A percentile compares a stretch with the other conserved stretches of the same genome.
Evolutionary conservation across 2,113 vertebrate genomes (phyloP).

Genomic region (Xerus inauris): DNA sequence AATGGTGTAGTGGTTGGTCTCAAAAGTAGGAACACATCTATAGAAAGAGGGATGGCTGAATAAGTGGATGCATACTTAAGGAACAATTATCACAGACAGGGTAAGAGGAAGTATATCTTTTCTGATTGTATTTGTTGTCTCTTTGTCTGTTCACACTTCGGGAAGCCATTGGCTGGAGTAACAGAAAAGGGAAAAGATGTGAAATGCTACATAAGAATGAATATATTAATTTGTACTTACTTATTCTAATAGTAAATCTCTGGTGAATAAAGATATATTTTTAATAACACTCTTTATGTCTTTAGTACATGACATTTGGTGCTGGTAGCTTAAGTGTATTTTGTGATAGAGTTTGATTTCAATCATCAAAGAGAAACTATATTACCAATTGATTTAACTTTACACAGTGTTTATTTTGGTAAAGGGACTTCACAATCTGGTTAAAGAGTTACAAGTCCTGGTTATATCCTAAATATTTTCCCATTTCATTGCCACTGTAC

Average conservation of each 20-base stretch:
- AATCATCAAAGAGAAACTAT: constrained; percentile 13
- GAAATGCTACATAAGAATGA: neutral
- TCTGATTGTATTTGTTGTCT: neutral
- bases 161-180: neutral
- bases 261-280: neutral
- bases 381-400: neutral
- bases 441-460: neutral
- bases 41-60: neutral
- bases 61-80: too few species aligned
- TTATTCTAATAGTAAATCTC: neutral
- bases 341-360: neutral
- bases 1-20: neutral
- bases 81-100: neutral
- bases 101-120: neutral
- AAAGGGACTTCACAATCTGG: neutral
- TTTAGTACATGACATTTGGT: neutral
- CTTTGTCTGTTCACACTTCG: neutral
- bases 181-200: neutral
- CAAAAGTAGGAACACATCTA: neutral
- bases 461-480: neutral
- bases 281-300: neutral
- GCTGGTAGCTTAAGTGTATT: neutral
- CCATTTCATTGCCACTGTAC: neutral
- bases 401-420: neutral
- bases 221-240: neutral